Conservation (phyloP, 1,140 invertebrate genomes). For the Trialeurodes vaporariorum region DNA sequence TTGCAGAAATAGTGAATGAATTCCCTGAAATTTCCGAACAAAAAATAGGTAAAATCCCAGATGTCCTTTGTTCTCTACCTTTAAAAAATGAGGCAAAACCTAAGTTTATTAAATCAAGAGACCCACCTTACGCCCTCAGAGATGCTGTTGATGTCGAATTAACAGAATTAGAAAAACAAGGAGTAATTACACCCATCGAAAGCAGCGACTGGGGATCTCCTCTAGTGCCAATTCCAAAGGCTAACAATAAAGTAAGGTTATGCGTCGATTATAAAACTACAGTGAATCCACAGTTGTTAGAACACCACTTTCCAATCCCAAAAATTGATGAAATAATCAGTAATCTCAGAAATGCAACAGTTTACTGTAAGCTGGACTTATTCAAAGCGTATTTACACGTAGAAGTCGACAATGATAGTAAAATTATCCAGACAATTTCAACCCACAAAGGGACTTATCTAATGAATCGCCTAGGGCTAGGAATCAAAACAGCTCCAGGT, state of each 20-base stretch:
- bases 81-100: constrained; percentile 10
- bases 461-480: constrained; percentile 37
- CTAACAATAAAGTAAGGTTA: constrained; percentile 30
- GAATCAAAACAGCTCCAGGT: constrained; percentile 36
- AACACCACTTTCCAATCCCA: constrained; percentile 11
- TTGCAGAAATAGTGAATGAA: too few relatives aligned
- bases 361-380: constrained; percentile 22
- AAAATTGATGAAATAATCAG: constrained; percentile 14
- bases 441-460: constrained; percentile 31
- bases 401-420: constrained; percentile 23
- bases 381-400: constrained; percentile 29
- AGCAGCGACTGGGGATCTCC: constrained; percentile 32
- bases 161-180: constrained; percentile 16
- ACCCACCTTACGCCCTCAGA: constrained; percentile 12
- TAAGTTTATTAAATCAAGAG: constrained; percentile 7
- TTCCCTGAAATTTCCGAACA: constrained; percentile 21
- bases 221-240: constrained; percentile 32
- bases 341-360: too few relatives aligned
- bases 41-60: constrained; percentile 14
- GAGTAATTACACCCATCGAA: constrained; percentile 24
- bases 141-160: constrained; percentile 15
- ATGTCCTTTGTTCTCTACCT: not conserved
- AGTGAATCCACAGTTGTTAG: constrained; percentile 20
- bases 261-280: constrained; percentile 37
- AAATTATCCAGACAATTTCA: constrained; percentile 30